Base-by-base conservation (phyloP, 2,888 invertebrate genomes). In the Agrotis ipsilon region DNA sequence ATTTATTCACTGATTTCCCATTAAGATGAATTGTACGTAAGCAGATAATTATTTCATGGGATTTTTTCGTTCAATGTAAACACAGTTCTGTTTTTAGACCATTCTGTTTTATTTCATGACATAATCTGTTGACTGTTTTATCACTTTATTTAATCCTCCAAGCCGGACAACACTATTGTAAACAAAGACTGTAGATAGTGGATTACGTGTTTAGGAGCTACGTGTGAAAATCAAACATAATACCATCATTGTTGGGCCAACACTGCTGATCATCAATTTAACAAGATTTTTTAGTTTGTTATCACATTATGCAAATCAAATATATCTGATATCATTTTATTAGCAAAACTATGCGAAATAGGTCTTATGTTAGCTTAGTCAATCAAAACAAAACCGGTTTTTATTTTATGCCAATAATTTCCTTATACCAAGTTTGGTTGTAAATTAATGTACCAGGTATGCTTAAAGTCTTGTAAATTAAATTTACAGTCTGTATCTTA, bases 161-260 rank as follows among this genome's bases (percentile, higher is more conserved):
- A 57, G 70, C 48, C 21, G 27, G 52, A 58, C 9, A 62, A 27
- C 11, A 52, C 51, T 18, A 48, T 2, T 49, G 45, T 19, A 19
- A 18, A 72, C 55, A 65, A 57, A 70, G 45, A 45, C 51, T 69
- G 48, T 48, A 70, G 43, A 63, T 55, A 78, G 49, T 51, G 39
- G 65, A 61, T 67, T 62, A 52, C 68, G 61, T 72, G 60, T 62
- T 76, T 65, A 72, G 45, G 32, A 59, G 18, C 62, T 27, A 52
- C 58, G 59, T 83, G 79, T 71, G 78, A 83, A 80, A 78, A 69
- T 11, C 75, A 82, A 82, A 83, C 73, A 82, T 46, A 61, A 55
- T 46, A 71, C 46, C 46, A 72, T 45, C 6, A 27, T 55, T 59
- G 39, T 58, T 64, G 24, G 45, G 64, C 45, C 13, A 78, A 78